A percentile compares a stretch with the other conserved stretches of the same genome.
Conservation (phyloP, 2,113 vertebrate genomes). For the Sturnus vulgaris region DNA sequence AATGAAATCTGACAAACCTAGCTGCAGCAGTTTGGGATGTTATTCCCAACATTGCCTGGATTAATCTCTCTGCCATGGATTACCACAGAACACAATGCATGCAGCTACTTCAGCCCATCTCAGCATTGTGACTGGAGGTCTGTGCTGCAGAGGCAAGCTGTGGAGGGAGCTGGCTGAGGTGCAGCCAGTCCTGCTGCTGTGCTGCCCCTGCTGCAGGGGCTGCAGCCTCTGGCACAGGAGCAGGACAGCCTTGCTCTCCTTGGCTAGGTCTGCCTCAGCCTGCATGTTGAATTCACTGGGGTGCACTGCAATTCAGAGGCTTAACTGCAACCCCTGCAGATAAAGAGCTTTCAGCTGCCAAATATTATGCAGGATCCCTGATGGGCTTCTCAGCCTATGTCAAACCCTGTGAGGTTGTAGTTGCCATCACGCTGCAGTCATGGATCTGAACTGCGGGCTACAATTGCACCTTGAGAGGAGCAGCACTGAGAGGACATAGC, state of each 20-base stretch:
- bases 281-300: neutral
- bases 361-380: slow-evolving; percentile 1
- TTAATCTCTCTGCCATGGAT: neutral
- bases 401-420: neutral
- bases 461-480: slow-evolving; percentile 5
- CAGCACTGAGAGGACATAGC: neutral
- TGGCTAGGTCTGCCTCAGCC: neutral
- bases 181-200: accelerated
- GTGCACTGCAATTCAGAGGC: neutral
- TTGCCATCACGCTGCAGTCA: neutral
- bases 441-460: neutral
- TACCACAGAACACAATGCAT: accelerated
- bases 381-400: slow-evolving; percentile 28
- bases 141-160: neutral
- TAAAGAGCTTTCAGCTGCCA: slow-evolving; percentile 25
- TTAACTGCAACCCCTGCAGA: slow-evolving; percentile 25
- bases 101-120: neutral
- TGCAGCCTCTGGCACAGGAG: neutral
- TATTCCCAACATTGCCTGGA: neutral
- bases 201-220: neutral
- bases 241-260: neutral
- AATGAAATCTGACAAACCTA: neutral
- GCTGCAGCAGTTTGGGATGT: neutral
- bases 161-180: accelerated
- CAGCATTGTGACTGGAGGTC: neutral